Evolutionary conservation across 2,113 vertebrate species (phyloP).

Genomic region (Protomyctophum bolini): DNA sequence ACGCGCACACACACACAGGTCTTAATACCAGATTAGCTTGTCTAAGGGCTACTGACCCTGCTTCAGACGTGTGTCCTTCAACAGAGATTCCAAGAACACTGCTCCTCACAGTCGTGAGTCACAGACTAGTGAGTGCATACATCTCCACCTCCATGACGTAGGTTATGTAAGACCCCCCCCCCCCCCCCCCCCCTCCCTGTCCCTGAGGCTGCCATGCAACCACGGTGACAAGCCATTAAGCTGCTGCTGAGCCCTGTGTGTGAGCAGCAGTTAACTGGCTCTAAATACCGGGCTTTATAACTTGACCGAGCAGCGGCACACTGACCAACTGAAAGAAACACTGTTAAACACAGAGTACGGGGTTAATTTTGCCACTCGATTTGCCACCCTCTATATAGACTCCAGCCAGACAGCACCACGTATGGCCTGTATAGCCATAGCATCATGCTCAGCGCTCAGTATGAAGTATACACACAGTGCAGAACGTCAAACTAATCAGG

Average conservation of each 20-base stretch:
- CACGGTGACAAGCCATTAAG: slow-evolving; percentile 50
- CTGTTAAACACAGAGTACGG: background rate
- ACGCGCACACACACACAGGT: slow-evolving; percentile 1
- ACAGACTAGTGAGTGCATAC: slow-evolving; percentile 8
- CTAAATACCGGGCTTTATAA: slow-evolving; percentile 38
- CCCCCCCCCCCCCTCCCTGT: slow-evolving; percentile 10
- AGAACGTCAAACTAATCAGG: slow-evolving; percentile 28
- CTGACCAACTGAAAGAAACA: slow-evolving; percentile 17
- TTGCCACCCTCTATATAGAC: too few relatives aligned
- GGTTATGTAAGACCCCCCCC: slow-evolving; percentile 53
- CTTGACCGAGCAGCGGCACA: slow-evolving; percentile 31
- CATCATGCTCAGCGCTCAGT: background rate
- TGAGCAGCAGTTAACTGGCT: slow-evolving; percentile 44
- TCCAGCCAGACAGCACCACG: too few relatives aligned
- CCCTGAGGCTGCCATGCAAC: slow-evolving; percentile 14
- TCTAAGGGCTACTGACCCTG: background rate
- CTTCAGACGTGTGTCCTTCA: slow-evolving; percentile 18
- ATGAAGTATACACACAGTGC: background rate
- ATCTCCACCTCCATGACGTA: slow-evolving; percentile 32
- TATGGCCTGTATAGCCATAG: too few relatives aligned
- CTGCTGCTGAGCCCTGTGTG: slow-evolving; percentile 24
- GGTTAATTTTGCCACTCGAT: slow-evolving; percentile 9
- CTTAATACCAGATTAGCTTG: slow-evolving; percentile 29
- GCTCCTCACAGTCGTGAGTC: slow-evolving; percentile 36
- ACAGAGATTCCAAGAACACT: slow-evolving; percentile 10